A percentile compares a stretch with the other conserved stretches of the same genome.
These are phyloP conservation scores for Physeter macrocephalus DNA, from an alignment of 2,113 vertebrate species.

Conservation along the genomic window DNA sequence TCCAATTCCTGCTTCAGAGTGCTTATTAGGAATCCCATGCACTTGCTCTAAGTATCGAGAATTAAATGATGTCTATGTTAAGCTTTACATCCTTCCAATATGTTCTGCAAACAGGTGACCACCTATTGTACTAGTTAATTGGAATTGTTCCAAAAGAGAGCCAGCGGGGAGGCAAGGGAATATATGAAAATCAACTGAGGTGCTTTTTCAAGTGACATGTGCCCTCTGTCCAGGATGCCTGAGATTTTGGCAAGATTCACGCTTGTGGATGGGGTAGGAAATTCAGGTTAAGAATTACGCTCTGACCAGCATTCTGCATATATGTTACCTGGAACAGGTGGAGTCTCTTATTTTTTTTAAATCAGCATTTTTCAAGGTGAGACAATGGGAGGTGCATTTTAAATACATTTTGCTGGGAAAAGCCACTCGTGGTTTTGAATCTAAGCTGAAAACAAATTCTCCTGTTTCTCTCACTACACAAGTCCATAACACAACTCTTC, in stretches of 20 bases:
- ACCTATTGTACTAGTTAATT: not conserved
- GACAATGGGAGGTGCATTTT: not conserved
- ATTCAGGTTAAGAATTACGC: not conserved
- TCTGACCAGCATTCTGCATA: not conserved
- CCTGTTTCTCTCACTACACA: not conserved
- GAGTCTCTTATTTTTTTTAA: not conserved
- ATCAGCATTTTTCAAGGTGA: not conserved
- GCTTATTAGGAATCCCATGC: not conserved
- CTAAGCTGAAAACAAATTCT: constrained; percentile 5
- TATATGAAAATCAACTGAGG: not conserved
- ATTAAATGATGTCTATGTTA: not conserved
- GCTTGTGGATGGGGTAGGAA: not conserved
- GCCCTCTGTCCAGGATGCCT: not conserved
- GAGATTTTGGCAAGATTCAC: constrained; percentile 11
- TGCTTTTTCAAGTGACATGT: not conserved
- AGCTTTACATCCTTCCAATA: constrained; percentile 3
- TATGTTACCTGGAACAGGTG: not conserved
- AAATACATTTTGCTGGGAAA: not conserved
- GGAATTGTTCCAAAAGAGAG: not conserved
- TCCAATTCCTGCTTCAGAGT: not conserved
- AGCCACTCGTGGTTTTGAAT: not conserved
- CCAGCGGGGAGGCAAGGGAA: not conserved
- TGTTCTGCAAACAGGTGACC: not conserved
- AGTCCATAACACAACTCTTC: not conserved
- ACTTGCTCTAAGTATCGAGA: not conserved